Percentiles rank a stretch among this genome's conserved stretches.
Conservation (phyloP, 1,140 invertebrate species). For the Hypothenemus hampei region DNA sequence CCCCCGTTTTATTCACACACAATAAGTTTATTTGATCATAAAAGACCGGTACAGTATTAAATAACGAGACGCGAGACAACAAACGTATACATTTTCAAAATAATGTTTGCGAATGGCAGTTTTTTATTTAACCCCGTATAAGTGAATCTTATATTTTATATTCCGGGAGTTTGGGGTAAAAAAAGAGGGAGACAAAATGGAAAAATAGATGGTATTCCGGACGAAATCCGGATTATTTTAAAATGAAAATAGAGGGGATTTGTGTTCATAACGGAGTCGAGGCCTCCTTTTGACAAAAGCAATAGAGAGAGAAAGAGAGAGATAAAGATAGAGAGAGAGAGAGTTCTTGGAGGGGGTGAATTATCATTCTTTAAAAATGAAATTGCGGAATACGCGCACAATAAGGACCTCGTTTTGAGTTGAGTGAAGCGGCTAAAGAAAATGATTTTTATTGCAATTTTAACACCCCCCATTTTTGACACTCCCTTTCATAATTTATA, state of each 20-base stretch:
- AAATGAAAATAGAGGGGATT: background rate
- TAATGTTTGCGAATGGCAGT: background rate
- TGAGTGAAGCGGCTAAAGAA: too few relatives aligned
- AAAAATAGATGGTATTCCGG: background rate
- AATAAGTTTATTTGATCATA: constrained; percentile 11
- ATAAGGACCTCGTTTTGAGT: too few relatives aligned
- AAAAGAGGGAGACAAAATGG: background rate
- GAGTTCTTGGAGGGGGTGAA: background rate
- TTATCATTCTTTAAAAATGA: constrained; percentile 1
- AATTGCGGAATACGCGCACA: background rate
- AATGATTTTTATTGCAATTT: too few relatives aligned
- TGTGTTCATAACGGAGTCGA: background rate
- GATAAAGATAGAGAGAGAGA: too few relatives aligned
- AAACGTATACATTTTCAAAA: background rate
- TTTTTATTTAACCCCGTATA: background rate
- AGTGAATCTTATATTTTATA: background rate
- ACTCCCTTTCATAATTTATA: too few relatives aligned
- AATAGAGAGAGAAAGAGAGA: too few relatives aligned
- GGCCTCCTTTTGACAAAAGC: background rate
- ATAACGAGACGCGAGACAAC: background rate
- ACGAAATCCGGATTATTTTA: background rate
- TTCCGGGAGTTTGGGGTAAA: too few relatives aligned
- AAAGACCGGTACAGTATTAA: background rate
- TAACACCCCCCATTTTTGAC: too few relatives aligned
- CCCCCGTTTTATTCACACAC: too few relatives aligned